Percentiles rank a stretch among this genome's conserved stretches.
phyloP scores from a whole-genome alignment of 2,888 invertebrate genomes.

The Leistus spinibarbis region DNA sequence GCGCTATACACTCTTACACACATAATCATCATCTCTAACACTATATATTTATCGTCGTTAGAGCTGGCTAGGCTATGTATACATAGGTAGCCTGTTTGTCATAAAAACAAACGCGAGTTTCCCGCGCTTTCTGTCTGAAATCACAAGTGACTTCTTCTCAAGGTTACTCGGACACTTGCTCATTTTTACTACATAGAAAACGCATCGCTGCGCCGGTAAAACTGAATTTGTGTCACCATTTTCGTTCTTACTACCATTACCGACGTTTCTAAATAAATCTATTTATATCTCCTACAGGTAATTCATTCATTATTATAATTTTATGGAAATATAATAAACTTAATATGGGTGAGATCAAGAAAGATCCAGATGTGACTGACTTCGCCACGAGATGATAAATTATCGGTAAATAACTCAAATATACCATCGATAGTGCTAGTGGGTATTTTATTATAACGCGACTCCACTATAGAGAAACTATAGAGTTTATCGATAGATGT shows the following conservation, averaged over 20 bases:
- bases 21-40: background rate
- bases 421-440: too few species aligned
- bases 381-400: too few species aligned
- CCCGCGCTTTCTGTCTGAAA: conserved; percentile 5
- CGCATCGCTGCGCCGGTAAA: background rate
- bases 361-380: too few species aligned
- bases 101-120: background rate
- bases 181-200: background rate
- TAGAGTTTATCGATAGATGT: too few species aligned
- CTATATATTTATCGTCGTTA: background rate
- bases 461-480: too few species aligned
- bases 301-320: background rate
- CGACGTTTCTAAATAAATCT: background rate
- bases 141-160: background rate
- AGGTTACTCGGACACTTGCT: background rate
- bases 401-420: too few species aligned
- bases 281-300: too few species aligned
- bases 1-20: background rate
- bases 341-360: too few species aligned
- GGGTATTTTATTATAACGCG: too few species aligned
- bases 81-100: background rate
- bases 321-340: too few species aligned
- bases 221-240: background rate
- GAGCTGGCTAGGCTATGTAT: background rate
- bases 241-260: background rate